These are phyloP conservation scores for Andrena flavipes DNA, from an alignment of 2,888 invertebrate genomes.

Conservation along the genomic window DNA sequence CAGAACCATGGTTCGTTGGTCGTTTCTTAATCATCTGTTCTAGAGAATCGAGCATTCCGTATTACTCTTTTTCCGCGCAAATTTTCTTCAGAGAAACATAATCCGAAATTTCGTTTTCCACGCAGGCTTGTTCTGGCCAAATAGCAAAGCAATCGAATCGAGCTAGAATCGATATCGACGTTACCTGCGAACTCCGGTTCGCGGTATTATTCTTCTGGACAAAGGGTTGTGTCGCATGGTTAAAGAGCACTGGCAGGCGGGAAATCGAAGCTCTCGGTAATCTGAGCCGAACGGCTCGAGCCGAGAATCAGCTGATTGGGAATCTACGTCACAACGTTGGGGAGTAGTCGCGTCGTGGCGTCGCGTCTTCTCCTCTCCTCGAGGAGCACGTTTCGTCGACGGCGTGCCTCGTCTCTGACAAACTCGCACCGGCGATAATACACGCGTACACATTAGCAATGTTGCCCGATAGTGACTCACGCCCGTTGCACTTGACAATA, in stretches of 20 bases:
- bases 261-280: background rate
- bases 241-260: background rate
- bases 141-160: background rate
- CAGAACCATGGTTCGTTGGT: constrained; percentile 1
- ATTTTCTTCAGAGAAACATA: background rate
- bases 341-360: constrained; percentile 69
- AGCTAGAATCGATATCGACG: background rate
- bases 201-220: background rate
- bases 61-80: background rate
- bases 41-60: background rate
- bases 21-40: background rate
- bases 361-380: constrained; percentile 33
- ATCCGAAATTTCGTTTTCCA: background rate
- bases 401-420: constrained; percentile 33
- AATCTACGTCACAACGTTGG: constrained; percentile 71
- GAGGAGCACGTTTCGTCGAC: constrained; percentile 58
- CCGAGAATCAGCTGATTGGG: constrained; percentile 63
- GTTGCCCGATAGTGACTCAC: constrained; percentile 72
- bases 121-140: background rate
- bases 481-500: constrained; percentile 67
- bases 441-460: constrained; percentile 49
- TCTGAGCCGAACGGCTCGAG: constrained; percentile 20
- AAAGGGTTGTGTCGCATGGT: background rate
- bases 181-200: background rate
- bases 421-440: constrained; percentile 39